Evolutionary conservation across 2,888 invertebrate genomes (phyloP), one percentile per base, ranked within the genome.

Genomic region (Amiota communis): DNA sequence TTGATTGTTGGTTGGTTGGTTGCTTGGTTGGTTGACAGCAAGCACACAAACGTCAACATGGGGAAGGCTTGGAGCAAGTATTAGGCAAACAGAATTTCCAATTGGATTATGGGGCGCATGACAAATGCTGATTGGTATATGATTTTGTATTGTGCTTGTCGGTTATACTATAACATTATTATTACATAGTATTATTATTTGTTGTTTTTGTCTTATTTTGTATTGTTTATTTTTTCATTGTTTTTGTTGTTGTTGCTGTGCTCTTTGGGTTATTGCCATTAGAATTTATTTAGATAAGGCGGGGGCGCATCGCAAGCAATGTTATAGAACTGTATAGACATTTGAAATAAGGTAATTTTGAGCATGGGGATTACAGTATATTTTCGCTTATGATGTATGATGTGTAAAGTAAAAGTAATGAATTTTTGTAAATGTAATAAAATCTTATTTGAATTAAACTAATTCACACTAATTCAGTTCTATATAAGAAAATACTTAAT

Each of bases 61-160:
- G 88, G 89, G 88, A 89, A 89, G 88, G 87, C 88, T 87, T 86
- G 85, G 86, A 87, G 87, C 82, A 81, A 77, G 77, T 81, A 84
- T 77, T 84, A 88, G 89, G 88, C 85, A 82, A 78, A 69, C 87
- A 87, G 82, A 75, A 36, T 12, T 23, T 2, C 12, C 61, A 63
- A 36, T 11, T 23, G 12, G 36, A 11, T 10, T 63, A 8, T 63
- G 61, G 20, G 10, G 61, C 6, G 36, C 13, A n/a, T 53, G 53
- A 12, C 53, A 53, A 53, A n/a, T 53, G 53, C 13, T 53, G 53
- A n/a, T 63, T 63, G 57, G 57, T 20, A 17, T 36, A 36, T 36
- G 3, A 6, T 36, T 36, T 6, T 36, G 3, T 36, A 36, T 36
- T 36, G 36, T 6, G 36, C 36, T 36, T 36, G 36, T 36, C 36